Evolutionary conservation across 2,113 vertebrate species (phyloP).

Genomic region (Ceratotherium simum): DNA sequence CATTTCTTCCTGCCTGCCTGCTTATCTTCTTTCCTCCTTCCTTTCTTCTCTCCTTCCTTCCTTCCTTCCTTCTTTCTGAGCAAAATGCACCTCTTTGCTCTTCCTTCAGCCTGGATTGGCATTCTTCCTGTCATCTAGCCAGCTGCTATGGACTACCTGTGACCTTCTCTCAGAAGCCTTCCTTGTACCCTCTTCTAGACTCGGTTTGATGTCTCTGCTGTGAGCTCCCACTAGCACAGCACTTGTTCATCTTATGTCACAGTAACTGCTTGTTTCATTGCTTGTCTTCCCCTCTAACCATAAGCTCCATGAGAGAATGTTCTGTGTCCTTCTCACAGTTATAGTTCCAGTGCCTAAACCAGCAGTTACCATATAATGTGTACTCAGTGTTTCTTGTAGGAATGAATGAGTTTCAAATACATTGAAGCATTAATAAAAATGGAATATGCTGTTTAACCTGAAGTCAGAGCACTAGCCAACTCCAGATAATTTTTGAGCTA

Average conservation of each 20-base stretch:
- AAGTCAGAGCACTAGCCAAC: neutral
- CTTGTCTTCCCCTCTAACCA: neutral
- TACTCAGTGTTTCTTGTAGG: neutral
- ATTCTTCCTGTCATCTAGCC: neutral
- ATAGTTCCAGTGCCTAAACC: accelerated
- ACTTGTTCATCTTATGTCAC: accelerated
- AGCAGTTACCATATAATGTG: accelerated
- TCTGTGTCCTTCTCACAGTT: neutral
- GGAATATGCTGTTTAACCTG: too few relatives aligned
- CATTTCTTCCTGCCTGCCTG: too few relatives aligned
- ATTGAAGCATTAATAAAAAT: neutral
- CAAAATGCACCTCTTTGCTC: neutral
- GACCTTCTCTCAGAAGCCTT: neutral
- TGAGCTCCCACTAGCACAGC: accelerated
- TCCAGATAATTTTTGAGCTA: neutral
- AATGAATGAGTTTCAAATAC: neutral
- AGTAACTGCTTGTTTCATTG: accelerated
- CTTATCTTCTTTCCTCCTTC: neutral
- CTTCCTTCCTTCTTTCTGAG: neutral
- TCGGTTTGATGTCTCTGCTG: accelerated
- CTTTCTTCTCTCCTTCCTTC: accelerated
- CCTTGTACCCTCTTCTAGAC: accelerated
- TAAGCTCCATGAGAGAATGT: accelerated
- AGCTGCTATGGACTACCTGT: too few relatives aligned
- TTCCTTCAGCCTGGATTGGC: neutral